Base-by-base conservation (phyloP, 2,113 vertebrate species). In the Cinclus mexicanus region DNA sequence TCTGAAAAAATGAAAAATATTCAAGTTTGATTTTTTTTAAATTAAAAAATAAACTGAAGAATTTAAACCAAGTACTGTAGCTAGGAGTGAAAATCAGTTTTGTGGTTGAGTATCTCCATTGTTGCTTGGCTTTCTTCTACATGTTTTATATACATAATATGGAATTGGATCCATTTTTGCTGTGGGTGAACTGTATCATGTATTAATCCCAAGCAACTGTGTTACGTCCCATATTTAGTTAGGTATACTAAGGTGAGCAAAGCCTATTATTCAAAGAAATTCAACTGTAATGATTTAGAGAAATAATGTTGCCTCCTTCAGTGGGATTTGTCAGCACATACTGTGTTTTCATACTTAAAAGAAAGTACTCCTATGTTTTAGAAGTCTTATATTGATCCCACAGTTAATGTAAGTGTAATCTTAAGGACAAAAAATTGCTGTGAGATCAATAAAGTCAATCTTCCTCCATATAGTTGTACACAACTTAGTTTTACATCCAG, bases 361-460 rank as follows among this genome's bases (percentile, higher is more conserved):
- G 12, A 56, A 91, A 69, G 20, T 67, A 19, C 25, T 83, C 7
- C 12, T 24, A 20, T n/a, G 14, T 83, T 94, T 81, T 68, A 24
- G 10, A 87, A 90, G 28, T 59, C 28, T 23, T 87, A 0, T 91
- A 63, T 25, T 87, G 61, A 80, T 91, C n/a, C 64, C 29, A 50
- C 8, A 21, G 28, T 49, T 80, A 75, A 67, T 60, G 10, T 22
- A 80, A 91, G 14, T 55, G 24, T 69, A 78, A 67, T 81, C 25
- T 68, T 64, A 53, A 52, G 28, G n/a, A 69, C 68, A 26, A 77
- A 85, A 68, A 83, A 86, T 65, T 93, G 88, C 33, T 72, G 63
- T 70, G 49, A 84, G 93, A 80, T 79, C 37, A 96, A 55, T 88
- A 83, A 93, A 96, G 74, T 46, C 16, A 47, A 11, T 83, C 19